Conservation (phyloP, 2,797 vertebrate species). For the Cottoperca gobio region DNA sequence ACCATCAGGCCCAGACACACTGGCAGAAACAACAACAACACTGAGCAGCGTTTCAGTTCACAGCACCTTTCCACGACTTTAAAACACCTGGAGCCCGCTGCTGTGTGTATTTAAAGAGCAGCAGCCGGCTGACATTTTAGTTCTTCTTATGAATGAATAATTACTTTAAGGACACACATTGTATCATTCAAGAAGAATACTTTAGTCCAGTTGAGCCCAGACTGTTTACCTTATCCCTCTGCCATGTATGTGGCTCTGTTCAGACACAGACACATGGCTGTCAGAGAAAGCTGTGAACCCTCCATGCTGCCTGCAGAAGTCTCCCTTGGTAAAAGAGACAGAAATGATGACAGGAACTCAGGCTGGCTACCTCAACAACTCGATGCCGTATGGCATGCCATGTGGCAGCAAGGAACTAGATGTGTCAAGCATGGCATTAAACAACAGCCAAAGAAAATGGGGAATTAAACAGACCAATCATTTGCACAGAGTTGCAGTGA, state of each 20-base stretch:
- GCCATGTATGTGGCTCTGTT: constrained; percentile 24
- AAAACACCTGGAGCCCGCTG: constrained; percentile 41
- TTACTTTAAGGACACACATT: constrained; percentile 12
- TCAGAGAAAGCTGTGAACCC: constrained; percentile 61
- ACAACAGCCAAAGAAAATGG: background rate
- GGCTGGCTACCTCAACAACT: constrained; percentile 59
- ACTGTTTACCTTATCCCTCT: constrained; percentile 48
- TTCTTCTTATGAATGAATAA: constrained; percentile 28
- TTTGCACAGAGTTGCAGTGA: background rate
- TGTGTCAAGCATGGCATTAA: constrained; percentile 28
- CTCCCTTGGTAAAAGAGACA: constrained; percentile 55
- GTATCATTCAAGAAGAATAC: constrained; percentile 24
- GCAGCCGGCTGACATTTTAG: constrained; percentile 25
- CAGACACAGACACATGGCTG: constrained; percentile 61
- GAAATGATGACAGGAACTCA: constrained; percentile 52
- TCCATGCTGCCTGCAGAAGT: constrained; percentile 57
- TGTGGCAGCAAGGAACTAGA: constrained; percentile 57
- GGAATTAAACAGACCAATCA: background rate
- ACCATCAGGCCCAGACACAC: constrained; percentile 57
- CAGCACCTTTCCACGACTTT: constrained; percentile 32
- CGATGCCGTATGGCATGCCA: constrained; percentile 55
- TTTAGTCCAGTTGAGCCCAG: constrained; percentile 36
- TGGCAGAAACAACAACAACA: constrained; percentile 32
- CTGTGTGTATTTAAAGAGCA: background rate
- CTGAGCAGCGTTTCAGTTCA: constrained; percentile 32